Conservation (phyloP, 2,113 vertebrate genomes). For the Rhipidura dahli region DNA sequence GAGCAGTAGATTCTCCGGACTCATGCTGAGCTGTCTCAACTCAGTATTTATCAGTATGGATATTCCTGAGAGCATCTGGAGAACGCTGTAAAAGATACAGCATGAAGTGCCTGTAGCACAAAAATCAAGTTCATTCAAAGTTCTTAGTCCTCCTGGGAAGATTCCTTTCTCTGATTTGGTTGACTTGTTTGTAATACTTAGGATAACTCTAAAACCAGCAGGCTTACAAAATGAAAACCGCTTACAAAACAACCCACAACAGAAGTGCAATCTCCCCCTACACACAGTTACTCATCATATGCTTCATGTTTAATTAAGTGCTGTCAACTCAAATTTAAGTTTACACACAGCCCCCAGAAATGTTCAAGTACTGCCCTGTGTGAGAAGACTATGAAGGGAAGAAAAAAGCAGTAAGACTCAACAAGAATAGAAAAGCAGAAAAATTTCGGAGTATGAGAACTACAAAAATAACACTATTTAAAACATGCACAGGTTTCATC, state of each 20-base stretch:
- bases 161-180: neutral
- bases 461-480: neutral
- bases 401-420: neutral
- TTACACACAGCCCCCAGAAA: neutral
- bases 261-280: neutral
- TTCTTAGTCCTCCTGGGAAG: neutral
- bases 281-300: neutral
- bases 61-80: neutral
- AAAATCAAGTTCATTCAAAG: neutral
- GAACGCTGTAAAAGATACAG: neutral
- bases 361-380: neutral
- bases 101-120: neutral
- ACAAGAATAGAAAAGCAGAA: neutral
- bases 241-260: neutral
- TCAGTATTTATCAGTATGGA: neutral
- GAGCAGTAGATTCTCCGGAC: neutral
- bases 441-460: neutral
- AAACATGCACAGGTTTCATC: accelerated
- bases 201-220: neutral
- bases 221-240: neutral
- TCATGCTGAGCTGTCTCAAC: neutral
- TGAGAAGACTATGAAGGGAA: neutral
- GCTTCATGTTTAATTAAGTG: neutral
- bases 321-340: neutral
- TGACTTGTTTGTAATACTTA: neutral